Evolutionary conservation across 2,797 vertebrate species (phyloP).

Genomic region (Rhodeus uyekii): DNA sequence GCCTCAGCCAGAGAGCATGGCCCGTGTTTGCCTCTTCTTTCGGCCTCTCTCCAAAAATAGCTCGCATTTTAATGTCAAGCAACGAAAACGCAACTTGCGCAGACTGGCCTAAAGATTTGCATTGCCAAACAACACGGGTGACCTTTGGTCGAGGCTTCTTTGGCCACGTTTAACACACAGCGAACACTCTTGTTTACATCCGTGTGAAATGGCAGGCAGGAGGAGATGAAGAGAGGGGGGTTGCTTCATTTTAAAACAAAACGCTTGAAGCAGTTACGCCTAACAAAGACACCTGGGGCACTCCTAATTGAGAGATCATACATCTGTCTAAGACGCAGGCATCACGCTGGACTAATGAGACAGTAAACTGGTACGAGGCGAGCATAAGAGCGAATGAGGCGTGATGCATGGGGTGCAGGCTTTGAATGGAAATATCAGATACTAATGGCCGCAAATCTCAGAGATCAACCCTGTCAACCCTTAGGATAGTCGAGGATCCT

Average conservation of each 20-base stretch:
- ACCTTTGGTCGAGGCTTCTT: constrained; percentile 73
- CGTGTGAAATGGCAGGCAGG: constrained; percentile 31
- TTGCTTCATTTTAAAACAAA: constrained; percentile 49
- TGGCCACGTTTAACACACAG: constrained; percentile 47
- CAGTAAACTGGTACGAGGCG: constrained; percentile 37
- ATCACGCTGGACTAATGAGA: constrained; percentile 55
- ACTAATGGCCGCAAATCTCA: constrained; percentile 36
- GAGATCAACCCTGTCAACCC: constrained; percentile 25
- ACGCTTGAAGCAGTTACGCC: constrained; percentile 61
- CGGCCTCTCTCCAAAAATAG: constrained; percentile 72
- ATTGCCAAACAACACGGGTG: constrained; percentile 71
- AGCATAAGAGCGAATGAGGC: background rate
- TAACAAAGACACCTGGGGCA: constrained; percentile 69
- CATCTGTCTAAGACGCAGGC: constrained; percentile 71
- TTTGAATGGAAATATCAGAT: constrained; percentile 40
- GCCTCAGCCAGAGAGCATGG: constrained; percentile 43
- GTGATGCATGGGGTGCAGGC: background rate
- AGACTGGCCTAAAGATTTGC: constrained; percentile 69
- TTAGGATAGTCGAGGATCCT: constrained; percentile 16
- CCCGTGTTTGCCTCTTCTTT: constrained; percentile 43
- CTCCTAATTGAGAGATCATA: constrained; percentile 75
- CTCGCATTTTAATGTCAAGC: constrained; percentile 72
- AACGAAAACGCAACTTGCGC: constrained; percentile 53
- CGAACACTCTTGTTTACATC: constrained; percentile 33
- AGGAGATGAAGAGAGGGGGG: constrained; percentile 5